These are phyloP conservation scores for Macrobrachium rosenbergii DNA, from an alignment of 1,140 invertebrate species.

Conservation along the genomic window DNA sequence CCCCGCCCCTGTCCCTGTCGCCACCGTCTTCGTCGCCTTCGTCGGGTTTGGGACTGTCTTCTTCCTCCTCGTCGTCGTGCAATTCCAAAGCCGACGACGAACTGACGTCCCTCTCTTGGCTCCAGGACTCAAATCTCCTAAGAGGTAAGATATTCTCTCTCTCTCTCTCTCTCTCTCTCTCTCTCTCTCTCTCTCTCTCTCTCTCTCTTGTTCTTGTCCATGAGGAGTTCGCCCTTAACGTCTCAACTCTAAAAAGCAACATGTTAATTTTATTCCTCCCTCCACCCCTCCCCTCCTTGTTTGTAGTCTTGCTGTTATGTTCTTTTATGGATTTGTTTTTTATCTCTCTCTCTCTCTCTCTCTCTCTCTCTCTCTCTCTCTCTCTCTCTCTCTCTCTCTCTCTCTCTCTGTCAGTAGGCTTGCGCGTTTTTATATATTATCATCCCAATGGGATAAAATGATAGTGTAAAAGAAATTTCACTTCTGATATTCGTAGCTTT, in stretches of 20 bases:
- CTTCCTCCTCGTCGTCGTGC: neutral
- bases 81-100: conserved; percentile 79
- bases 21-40: conserved; percentile 24
- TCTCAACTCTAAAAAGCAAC: neutral
- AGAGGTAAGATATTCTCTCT: conserved; percentile 75
- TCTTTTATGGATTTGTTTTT: too few species aligned
- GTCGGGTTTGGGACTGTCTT: neutral
- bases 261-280: neutral
- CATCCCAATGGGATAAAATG: too few species aligned
- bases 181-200: neutral
- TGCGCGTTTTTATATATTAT: too few species aligned
- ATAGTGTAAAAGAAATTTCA: neutral
- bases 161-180: neutral
- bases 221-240: neutral
- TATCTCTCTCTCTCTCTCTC: neutral
- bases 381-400: neutral
- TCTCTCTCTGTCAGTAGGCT: neutral
- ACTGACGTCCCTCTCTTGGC: conserved; percentile 89
- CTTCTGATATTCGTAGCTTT: neutral
- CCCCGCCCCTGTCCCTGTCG: conserved; percentile 31
- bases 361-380: neutral
- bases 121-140: conserved; percentile 91
- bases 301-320: neutral
- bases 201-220: neutral
- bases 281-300: neutral